Percentiles rank a stretch among this genome's conserved stretches.
phyloP scores from a whole-genome alignment of 2,113 vertebrate species.

The Peromyscus maniculatus region DNA sequence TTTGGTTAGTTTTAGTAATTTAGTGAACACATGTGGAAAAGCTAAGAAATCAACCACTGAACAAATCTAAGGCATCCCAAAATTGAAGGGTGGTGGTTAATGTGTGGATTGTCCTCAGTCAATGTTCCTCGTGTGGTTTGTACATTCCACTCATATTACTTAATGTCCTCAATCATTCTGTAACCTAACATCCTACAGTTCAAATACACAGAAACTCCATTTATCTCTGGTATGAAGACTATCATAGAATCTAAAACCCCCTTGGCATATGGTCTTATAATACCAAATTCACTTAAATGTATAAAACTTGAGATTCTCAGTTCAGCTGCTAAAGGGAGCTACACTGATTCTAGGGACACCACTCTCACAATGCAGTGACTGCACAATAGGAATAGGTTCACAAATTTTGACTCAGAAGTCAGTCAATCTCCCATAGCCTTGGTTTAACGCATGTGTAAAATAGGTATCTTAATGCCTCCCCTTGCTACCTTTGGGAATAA shows the following conservation, averaged over 20 bases:
- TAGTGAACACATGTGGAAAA: slow-evolving; percentile 46
- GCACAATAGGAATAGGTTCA: not conserved
- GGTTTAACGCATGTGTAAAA: slow-evolving; percentile 13
- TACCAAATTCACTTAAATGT: not conserved
- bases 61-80: slow-evolving; percentile 3
- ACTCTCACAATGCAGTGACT: not conserved
- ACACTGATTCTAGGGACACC: not conserved
- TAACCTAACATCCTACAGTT: not conserved
- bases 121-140: slow-evolving; percentile 46
- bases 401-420: not conserved
- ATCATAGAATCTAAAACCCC: not conserved
- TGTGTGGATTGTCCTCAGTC: not conserved
- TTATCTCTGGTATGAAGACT: slow-evolving; percentile 27
- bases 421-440: not conserved
- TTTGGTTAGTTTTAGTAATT: slow-evolving; percentile 68
- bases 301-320: not conserved
- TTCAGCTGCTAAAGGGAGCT: not conserved
- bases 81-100: slow-evolving; percentile 42
- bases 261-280: not conserved
- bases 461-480: not conserved
- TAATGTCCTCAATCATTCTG: slow-evolving; percentile 27
- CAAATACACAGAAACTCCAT: not conserved
- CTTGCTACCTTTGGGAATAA: not conserved
- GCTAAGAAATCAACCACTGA: slow-evolving; percentile 43
- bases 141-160: slow-evolving; percentile 57